These are phyloP conservation scores for Tetramorium bicarinatum DNA, from an alignment of 2,888 invertebrate species.

Conservation along the genomic window DNA sequence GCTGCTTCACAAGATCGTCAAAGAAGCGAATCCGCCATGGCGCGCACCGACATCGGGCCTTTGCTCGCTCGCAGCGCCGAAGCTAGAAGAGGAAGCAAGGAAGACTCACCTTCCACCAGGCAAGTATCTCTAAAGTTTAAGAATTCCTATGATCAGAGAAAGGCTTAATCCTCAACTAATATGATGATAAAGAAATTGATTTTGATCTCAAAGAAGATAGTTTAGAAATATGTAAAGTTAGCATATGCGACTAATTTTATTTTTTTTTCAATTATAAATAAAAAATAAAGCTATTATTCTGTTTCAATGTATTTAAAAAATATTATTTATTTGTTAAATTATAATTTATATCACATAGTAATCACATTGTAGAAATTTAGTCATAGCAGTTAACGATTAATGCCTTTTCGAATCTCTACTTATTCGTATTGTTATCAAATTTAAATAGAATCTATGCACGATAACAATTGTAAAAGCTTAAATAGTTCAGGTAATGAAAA, in stretches of 20 bases:
- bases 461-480: not conserved
- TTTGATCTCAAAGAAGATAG: not conserved
- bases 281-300: not conserved
- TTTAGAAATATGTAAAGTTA: not conserved
- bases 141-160: not conserved
- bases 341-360: not conserved
- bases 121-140: constrained; percentile 76
- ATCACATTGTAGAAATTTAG: not conserved
- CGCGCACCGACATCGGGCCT: constrained; percentile 90
- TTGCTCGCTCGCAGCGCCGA: constrained; percentile 93
- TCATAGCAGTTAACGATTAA: not conserved
- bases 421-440: not conserved
- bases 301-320: not conserved
- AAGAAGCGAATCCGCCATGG: constrained; percentile 83
- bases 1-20: constrained; percentile 80
- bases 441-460: not conserved
- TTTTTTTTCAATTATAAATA: not conserved
- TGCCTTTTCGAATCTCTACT: not conserved
- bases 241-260: not conserved
- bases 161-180: not conserved
- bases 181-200: not conserved
- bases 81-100: constrained; percentile 89
- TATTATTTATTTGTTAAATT: not conserved
- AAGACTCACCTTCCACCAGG: constrained; percentile 86
- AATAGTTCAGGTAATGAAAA: not conserved